These are phyloP conservation scores for Aradophagus sp. DNA, from an alignment of 1,140 invertebrate species.

Conservation along the genomic window DNA sequence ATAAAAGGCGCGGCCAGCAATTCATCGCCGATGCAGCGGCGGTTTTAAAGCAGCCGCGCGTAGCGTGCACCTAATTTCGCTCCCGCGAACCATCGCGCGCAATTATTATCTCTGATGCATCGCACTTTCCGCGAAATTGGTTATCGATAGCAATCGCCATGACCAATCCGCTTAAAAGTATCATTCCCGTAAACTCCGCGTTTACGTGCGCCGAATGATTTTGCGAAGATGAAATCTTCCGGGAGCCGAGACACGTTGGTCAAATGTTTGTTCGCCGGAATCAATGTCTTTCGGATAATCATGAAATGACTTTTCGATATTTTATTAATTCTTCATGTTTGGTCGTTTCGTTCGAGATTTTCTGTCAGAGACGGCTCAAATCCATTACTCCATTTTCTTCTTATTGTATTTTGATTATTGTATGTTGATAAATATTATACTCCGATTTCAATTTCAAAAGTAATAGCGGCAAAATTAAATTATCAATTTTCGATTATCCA, in stretches of 20 bases:
- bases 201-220: constrained; percentile 3
- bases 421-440: too few species aligned
- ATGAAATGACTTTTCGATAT: too few species aligned
- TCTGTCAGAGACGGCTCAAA: background rate
- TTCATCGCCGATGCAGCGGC: constrained; percentile 4
- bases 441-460: too few species aligned
- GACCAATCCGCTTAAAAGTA: constrained; percentile 50
- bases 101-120: constrained; percentile 35
- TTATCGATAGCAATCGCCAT: constrained; percentile 43
- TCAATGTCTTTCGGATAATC: too few species aligned
- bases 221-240: constrained; percentile 18
- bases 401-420: too few species aligned
- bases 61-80: constrained; percentile 23
- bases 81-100: constrained; percentile 11
- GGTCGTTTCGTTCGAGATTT: too few species aligned
- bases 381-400: too few species aligned
- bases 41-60: constrained; percentile 9
- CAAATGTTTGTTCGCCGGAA: too few species aligned
- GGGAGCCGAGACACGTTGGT: constrained; percentile 8
- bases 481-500: too few species aligned
- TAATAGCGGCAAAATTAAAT: too few species aligned
- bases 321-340: too few species aligned
- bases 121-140: constrained; percentile 39
- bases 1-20: constrained; percentile 13
- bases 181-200: constrained; percentile 35